A percentile compares a stretch with the other conserved stretches of the same genome.
These are phyloP conservation scores for Alauda arvensis DNA, from an alignment of 2,797 vertebrate genomes.

Conservation along the genomic window DNA sequence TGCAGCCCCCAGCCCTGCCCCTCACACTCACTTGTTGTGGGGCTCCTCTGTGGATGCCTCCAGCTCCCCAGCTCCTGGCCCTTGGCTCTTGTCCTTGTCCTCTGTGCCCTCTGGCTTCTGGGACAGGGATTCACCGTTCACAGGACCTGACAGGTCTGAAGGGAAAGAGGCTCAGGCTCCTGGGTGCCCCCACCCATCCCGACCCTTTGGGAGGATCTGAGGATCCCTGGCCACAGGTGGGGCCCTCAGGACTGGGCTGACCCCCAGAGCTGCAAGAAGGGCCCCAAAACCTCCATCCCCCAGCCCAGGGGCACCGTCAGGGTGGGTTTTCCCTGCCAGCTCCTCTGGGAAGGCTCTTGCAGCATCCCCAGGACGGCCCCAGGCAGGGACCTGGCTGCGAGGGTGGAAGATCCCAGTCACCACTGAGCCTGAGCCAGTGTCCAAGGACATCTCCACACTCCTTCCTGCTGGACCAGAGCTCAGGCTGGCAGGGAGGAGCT, in stretches of 20 bases:
- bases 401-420: conserved; percentile 1
- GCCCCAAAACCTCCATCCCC: not conserved
- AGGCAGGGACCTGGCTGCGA: not conserved
- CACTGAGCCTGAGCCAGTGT: not conserved
- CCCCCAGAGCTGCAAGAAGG: rapidly evolving
- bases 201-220: rapidly evolving
- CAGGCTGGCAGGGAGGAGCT: not conserved
- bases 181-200: rapidly evolving
- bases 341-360: conserved; percentile 4
- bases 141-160: conserved; percentile 77
- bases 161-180: not conserved
- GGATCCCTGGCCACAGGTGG: not conserved
- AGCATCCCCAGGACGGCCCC: not conserved
- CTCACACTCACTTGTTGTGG: conserved; percentile 62
- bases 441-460: conserved; percentile 10
- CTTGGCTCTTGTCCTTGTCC: conserved; percentile 65
- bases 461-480: not conserved
- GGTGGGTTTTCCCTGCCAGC: not conserved
- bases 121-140: conserved; percentile 85
- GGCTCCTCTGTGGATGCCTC: conserved; percentile 29
- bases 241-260: not conserved
- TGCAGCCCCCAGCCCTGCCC: not conserved
- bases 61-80: conserved; percentile 16
- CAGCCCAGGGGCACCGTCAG: not conserved
- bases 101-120: conserved; percentile 71